phyloP scores from a whole-genome alignment of 2,113 vertebrate species.

The Rhegmatorhina hoffmannsi region DNA sequence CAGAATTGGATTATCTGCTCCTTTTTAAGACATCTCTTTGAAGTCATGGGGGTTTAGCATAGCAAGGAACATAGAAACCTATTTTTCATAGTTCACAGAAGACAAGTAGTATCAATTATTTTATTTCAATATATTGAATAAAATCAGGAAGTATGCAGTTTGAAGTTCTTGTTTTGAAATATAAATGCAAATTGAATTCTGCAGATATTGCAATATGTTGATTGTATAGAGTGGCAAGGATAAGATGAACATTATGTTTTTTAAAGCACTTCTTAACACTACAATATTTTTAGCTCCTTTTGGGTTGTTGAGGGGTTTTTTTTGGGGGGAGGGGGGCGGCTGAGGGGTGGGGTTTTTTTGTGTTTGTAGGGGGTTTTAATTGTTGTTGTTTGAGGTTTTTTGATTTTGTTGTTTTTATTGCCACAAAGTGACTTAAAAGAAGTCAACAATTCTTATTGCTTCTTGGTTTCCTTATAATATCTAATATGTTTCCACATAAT shows the following conservation, averaged over 20 bases:
- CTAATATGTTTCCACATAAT: not conserved
- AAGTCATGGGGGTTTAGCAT: not conserved
- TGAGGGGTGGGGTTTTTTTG: too few species aligned
- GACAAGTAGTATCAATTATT: not conserved
- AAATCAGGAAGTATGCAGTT: not conserved
- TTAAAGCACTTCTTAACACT: not conserved
- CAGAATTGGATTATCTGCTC: not conserved
- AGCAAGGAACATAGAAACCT: not conserved
- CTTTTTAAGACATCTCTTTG: not conserved
- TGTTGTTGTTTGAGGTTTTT: not conserved
- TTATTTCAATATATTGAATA: not conserved
- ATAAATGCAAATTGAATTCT: not conserved
- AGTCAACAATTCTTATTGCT: not conserved
- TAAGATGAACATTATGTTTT: not conserved
- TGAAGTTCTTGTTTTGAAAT: not conserved
- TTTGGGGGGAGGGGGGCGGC: too few species aligned
- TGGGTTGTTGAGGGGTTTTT: too few species aligned
- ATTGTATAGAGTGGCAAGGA: not conserved
- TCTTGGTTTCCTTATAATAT: slow-evolving; percentile 4
- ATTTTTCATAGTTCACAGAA: not conserved
- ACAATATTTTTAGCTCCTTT: not conserved
- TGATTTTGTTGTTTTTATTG: not conserved
- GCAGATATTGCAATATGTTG: not conserved
- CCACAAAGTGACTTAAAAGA: not conserved
- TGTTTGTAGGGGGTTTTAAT: too few species aligned